phyloP scores from a whole-genome alignment of 2,113 vertebrate species.

The Silurus asotus region DNA sequence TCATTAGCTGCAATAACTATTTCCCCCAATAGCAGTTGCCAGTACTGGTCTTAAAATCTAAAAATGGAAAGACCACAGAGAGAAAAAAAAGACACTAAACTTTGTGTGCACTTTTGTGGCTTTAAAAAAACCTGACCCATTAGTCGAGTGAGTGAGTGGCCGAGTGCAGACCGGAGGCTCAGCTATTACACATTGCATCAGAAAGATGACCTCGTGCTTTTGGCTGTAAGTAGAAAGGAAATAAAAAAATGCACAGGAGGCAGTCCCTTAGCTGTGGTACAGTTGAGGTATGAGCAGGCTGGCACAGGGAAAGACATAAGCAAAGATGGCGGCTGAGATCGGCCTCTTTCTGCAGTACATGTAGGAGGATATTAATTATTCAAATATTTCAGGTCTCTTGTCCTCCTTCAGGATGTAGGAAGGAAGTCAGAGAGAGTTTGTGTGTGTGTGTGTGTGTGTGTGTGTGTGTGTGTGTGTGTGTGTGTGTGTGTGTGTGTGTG shows the following conservation, averaged over 20 bases:
- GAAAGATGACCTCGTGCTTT: slow-evolving; percentile 17
- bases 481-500: too few species aligned
- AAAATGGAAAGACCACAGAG: background rate
- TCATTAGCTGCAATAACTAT: background rate
- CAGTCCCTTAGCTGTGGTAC: slow-evolving; percentile 5
- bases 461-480: too few species aligned
- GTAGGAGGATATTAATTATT: slow-evolving; percentile 54
- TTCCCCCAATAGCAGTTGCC: background rate
- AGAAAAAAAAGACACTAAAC: slow-evolving; percentile 2
- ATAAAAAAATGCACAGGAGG: slow-evolving; percentile 20
- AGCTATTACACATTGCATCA: slow-evolving; percentile 12
- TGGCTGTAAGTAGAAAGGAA: slow-evolving; percentile 34
- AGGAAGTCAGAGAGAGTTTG: slow-evolving; percentile 28
- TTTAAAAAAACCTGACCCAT: background rate
- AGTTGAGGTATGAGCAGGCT: background rate
- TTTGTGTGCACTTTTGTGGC: background rate
- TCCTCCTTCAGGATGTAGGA: slow-evolving; percentile 50
- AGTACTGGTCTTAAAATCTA: slow-evolving; percentile 31
- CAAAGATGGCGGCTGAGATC: slow-evolving; percentile 1
- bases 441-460: too few species aligned
- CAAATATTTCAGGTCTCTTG: slow-evolving; percentile 46
- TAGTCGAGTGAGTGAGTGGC: background rate
- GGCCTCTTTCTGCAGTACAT: background rate
- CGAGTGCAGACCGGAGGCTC: slow-evolving; percentile 6
- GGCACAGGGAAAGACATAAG: background rate